A percentile compares a stretch with the other conserved stretches of the same genome.
Evolutionary conservation across 2,888 invertebrate species (phyloP).

Genomic region (Drosophila villosipedis): DNA sequence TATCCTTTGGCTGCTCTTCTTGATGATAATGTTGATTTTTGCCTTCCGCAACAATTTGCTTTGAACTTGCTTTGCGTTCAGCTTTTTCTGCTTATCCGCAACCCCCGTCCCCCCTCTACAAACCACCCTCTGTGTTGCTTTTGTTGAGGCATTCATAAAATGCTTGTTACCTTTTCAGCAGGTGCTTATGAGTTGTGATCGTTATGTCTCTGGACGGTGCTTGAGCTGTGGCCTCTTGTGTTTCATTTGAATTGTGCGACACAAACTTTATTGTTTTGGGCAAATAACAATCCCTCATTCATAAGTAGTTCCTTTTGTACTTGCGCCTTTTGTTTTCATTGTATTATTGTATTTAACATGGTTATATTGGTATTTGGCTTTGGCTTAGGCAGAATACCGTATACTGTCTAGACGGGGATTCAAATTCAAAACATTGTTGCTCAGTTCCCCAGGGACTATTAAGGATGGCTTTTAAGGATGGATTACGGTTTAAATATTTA

Average conservation of each 20-base stretch:
- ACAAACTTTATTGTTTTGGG: not conserved
- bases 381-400: not conserved
- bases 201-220: conserved; percentile 33
- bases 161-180: conserved; percentile 50
- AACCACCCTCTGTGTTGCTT: conserved; percentile 5
- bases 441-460: not conserved
- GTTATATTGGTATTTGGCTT: not conserved
- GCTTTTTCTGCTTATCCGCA: not conserved
- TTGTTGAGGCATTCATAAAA: conserved; percentile 53
- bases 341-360: not conserved
- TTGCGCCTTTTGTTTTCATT: not conserved
- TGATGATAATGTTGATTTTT: conserved; percentile 80
- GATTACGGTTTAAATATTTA: not conserved
- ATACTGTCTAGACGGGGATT: not conserved
- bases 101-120: not conserved
- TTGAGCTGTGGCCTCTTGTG: conserved; percentile 35
- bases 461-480: not conserved
- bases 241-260: conserved; percentile 36
- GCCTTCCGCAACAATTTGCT: conserved; percentile 82
- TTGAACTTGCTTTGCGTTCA: conserved; percentile 62
- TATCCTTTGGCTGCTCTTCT: conserved; percentile 62
- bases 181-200: conserved; percentile 49
- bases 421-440: not conserved
- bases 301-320: not conserved
- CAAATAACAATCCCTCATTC: not conserved